A percentile compares a stretch with the other conserved stretches of the same genome.
Evolutionary conservation across 53 echinoderm and acorn worm genomes (phyloP).

Genomic region (Holothuria leucospilota): DNA sequence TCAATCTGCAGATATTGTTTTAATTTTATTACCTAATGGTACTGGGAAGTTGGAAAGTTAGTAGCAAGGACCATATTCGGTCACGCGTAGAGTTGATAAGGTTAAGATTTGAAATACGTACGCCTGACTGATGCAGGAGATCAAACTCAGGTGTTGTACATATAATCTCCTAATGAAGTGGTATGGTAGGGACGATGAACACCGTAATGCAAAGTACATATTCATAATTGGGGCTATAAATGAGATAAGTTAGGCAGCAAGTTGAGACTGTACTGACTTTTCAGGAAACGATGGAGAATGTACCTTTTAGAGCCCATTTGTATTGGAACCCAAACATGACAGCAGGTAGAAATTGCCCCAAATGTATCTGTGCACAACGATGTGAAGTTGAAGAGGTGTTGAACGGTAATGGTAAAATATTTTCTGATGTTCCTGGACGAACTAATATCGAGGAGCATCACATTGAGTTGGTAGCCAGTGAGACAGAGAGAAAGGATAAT

Average conservation of each 20-base stretch:
- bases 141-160: too few species aligned
- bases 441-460: not conserved
- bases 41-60: constrained; percentile 20
- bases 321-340: not conserved
- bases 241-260: constrained; percentile 29
- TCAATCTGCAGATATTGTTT: not conserved
- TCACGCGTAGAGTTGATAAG: not conserved
- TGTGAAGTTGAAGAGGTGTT: not conserved
- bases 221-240: not conserved
- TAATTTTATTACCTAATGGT: constrained; percentile 24
- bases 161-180: not conserved
- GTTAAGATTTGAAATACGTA: not conserved
- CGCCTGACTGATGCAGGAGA: not conserved
- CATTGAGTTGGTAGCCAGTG: not conserved
- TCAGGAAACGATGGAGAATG: not conserved
- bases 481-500: too few species aligned
- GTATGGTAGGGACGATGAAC: not conserved
- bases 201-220: not conserved
- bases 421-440: constrained; percentile 28
- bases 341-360: constrained; percentile 5
- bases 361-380: not conserved
- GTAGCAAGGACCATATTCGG: not conserved
- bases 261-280: not conserved
- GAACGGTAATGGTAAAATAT: not conserved
- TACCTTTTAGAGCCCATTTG: not conserved